Base-by-base conservation (phyloP, 2,797 vertebrate species). In the Notolepis coatsorum region DNA sequence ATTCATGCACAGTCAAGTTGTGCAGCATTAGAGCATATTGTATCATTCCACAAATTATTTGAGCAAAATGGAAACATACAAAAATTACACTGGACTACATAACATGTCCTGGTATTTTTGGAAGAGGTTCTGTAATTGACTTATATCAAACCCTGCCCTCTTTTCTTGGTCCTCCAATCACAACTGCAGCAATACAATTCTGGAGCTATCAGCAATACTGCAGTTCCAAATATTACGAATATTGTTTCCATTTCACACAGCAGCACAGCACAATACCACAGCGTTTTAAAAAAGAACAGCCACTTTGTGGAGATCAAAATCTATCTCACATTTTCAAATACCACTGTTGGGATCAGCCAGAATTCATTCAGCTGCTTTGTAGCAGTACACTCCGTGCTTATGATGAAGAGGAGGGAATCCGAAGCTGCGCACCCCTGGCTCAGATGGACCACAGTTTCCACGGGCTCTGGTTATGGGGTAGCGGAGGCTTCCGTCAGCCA, bases 361-460 rank as follows among this genome's bases (percentile, higher is more conserved):
- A 4, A 37, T 33, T 54, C 10, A 48, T 53, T 57, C 33, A 0
- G 15, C 53, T 10, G 80, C 73, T 12, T 76, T 91, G 82, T 93
- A 95, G 86, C 96, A 97, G 81, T 93, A 96, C 54, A 94, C 95
- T 0, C 94, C 92, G 1, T 94, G 89, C 59, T 79, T 91, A 38
- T 87, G 86, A 23, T 88, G 73, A 0, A 90, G 91, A 21, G 84
- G 81, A 3, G 92, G 92, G 63, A 96, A 97, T 28, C 95, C 95
- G 0, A 96, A 93, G 77, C 80, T 96, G 56, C 89, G 89, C 17
- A 97, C 86, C 0, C 95, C 96, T 0, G 95, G 88, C 77, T 94
- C 93, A 0, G 69, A 47, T 0, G 92, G 80, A 6, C 95, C 95
- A 0, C 95, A 96, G 81, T 94, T 93, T 57, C 66, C 73, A 0